Base-by-base conservation (phyloP, 2,888 invertebrate genomes). In the Diadegma fenestrale region DNA sequence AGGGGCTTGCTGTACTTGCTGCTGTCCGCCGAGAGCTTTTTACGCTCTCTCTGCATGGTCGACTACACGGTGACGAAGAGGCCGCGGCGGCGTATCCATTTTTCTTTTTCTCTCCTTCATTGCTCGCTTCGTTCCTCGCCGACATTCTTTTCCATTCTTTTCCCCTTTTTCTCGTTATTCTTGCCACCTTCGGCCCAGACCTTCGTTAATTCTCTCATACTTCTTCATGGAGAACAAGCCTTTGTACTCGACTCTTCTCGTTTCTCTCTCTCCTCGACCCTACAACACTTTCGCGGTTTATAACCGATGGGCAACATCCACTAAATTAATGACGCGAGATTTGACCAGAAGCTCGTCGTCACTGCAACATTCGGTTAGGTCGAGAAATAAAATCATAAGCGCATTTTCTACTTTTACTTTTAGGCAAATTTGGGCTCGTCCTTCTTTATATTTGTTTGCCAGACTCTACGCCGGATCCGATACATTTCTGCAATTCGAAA, bases 1-100 rank as follows among this genome's bases (percentile, higher is more conserved):
- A 43, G 66, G 68, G 37, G 66, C 22, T 58, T 43, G 30, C 58
- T 78, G 68, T 26, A 51, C 54, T 69, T 58, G 63, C 58, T 12
- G 26, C 33, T 61, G 64, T 43, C 76, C 75, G 54, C 33, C 64
- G 58, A 48, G 41, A 48, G 41, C 48, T 22, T n/a, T 63, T 72
- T 72, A 37, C 41, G 61, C 72, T 54, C 72, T 66, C 63, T n/a
- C 33, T 48, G n/a, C n/a, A n/a, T n/a, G 63, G 61, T 63, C 51
- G 79, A 54, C 17, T 19, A 19, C 43, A 26, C 73, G 71, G 61
- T 48, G 71, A 72, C 79, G 63, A 71, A 79, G 37, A 88, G 88
- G 45, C 80, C 10, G 37, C 37, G 10, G 37, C 88, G 83, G 83
- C 85, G 66, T 79, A 73, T 69, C 80, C 71, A 48, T 68, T 79